Evolutionary conservation across 2,888 invertebrate genomes (phyloP).

Genomic region (Harmothoe impar): DNA sequence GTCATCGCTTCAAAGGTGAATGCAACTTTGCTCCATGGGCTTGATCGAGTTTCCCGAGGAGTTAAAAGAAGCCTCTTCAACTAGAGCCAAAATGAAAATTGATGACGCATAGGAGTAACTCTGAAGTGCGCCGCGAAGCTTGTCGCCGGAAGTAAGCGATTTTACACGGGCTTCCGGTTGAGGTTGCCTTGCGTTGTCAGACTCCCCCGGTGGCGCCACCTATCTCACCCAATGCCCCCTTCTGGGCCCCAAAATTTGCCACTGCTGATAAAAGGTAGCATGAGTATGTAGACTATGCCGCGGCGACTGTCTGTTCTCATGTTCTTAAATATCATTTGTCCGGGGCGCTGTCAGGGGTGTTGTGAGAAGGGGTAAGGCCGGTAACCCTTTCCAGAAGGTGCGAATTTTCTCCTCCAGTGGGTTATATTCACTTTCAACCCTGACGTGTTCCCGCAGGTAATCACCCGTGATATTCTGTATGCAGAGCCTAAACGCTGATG

Average conservation of each 20-base stretch:
- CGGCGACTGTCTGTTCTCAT: slow-evolving; percentile 34
- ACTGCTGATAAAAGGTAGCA: slow-evolving; percentile 60
- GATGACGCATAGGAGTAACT: not conserved
- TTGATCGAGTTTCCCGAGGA: not conserved
- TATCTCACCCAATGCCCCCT: slow-evolving; percentile 31
- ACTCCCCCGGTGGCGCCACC: slow-evolving; percentile 54
- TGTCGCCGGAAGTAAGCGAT: slow-evolving; percentile 56
- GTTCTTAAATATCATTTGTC: slow-evolving; percentile 59
- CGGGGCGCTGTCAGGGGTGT: not conserved
- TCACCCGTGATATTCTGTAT: slow-evolving; percentile 7
- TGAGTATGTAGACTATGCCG: slow-evolving; percentile 32
- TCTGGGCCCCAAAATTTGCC: slow-evolving; percentile 51
- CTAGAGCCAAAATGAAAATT: slow-evolving; percentile 13
- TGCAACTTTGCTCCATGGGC: not conserved
- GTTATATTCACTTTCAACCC: not conserved
- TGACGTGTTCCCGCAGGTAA: not conserved
- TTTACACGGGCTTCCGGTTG: slow-evolving; percentile 38
- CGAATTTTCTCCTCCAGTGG: slow-evolving; percentile 20
- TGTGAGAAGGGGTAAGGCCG: slow-evolving; percentile 1
- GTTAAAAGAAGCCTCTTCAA: not conserved
- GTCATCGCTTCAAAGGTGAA: not conserved
- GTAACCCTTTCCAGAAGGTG: slow-evolving; percentile 52
- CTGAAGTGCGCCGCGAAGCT: slow-evolving; percentile 29
- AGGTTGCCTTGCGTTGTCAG: slow-evolving; percentile 32
- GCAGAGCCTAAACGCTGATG: not conserved